Percentiles rank a stretch among this genome's conserved stretches.
Evolutionary conservation across 2,888 invertebrate species (phyloP).

Genomic region (Xanthia icteritia): DNA sequence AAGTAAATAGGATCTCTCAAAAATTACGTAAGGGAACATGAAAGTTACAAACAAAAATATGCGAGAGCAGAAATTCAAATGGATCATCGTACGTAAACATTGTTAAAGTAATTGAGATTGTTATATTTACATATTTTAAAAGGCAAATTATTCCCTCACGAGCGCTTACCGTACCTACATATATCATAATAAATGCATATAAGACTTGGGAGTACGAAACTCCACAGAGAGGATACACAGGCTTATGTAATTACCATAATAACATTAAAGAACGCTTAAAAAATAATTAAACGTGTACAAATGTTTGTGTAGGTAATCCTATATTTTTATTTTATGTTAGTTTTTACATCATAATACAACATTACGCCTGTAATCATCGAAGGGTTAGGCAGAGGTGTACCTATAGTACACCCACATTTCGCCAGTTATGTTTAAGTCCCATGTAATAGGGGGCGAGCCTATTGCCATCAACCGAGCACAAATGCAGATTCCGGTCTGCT

Average conservation of each 20-base stretch:
- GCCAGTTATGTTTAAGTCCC: too few relatives aligned
- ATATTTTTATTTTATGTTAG: not conserved
- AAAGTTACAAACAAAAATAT: slow-evolving; percentile 1
- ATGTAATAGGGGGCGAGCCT: too few relatives aligned
- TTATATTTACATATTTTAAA: slow-evolving; percentile 45
- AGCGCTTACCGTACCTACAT: not conserved
- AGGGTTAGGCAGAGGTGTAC: too few relatives aligned
- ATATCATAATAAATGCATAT: not conserved
- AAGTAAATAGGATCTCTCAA: not conserved
- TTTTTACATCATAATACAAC: too few relatives aligned
- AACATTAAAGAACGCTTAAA: slow-evolving; percentile 15
- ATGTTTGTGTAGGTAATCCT: not conserved
- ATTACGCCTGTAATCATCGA: too few relatives aligned
- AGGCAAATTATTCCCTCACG: slow-evolving; percentile 26
- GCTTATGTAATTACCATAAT: slow-evolving; percentile 26
- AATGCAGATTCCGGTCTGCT: too few relatives aligned
- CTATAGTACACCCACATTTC: too few relatives aligned
- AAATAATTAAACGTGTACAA: slow-evolving; percentile 6
- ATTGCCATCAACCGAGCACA: too few relatives aligned
- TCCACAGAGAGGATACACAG: not conserved
- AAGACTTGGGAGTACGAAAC: not conserved
- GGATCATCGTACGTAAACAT: slow-evolving; percentile 27
- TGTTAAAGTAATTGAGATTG: slow-evolving; percentile 39
- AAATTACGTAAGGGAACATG: not conserved
- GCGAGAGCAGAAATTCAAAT: not conserved